These are phyloP conservation scores for Pecten maximus DNA, from an alignment of 2,888 invertebrate genomes.

Conservation along the genomic window DNA sequence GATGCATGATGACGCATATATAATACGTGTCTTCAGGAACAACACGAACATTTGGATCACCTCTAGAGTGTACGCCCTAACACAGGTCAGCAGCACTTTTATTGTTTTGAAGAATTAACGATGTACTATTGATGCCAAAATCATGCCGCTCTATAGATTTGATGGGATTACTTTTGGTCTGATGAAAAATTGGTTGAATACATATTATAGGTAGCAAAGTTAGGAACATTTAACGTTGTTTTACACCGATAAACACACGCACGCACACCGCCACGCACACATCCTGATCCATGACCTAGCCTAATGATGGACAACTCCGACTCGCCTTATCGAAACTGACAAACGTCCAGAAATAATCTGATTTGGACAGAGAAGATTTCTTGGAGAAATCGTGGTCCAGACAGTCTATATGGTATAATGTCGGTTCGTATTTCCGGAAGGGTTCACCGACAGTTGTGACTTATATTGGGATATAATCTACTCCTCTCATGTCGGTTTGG, in stretches of 20 bases:
- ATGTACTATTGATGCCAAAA: not conserved
- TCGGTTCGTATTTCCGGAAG: not conserved
- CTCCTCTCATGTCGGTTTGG: not conserved
- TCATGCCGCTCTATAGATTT: constrained; percentile 13
- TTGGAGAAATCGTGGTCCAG: not conserved
- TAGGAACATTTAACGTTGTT: not conserved
- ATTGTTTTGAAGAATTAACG: not conserved
- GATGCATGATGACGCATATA: not conserved
- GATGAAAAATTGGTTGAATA: not conserved
- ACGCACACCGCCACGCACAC: not conserved
- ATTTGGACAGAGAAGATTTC: not conserved
- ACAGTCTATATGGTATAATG: not conserved
- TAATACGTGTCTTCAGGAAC: not conserved
- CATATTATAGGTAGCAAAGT: not conserved
- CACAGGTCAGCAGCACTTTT: not conserved
- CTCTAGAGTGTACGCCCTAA: not conserved
- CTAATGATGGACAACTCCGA: not conserved
- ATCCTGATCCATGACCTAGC: not conserved
- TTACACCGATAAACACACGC: not conserved
- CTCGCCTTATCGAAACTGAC: not conserved
- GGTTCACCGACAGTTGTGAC: not conserved
- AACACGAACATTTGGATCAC: not conserved
- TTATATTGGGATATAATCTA: not conserved
- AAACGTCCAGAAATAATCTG: constrained; percentile 11
- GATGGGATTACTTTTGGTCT: not conserved